Percentiles rank a stretch among this genome's conserved stretches.
phyloP scores from a whole-genome alignment of 2,797 vertebrate species.

The Tragelaphus oryx region DNA sequence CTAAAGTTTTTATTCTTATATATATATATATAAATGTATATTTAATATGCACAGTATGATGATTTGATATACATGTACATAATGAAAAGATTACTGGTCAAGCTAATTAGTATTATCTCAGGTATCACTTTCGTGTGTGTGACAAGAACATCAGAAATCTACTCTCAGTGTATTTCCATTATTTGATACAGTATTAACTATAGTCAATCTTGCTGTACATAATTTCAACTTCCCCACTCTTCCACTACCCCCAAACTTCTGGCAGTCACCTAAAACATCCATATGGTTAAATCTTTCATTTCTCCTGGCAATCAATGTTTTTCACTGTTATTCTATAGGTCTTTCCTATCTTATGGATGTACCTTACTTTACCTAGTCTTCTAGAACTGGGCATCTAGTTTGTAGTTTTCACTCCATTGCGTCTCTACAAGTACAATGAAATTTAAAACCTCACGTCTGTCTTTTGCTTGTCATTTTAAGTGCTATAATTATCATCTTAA shows the following conservation, averaged over 20 bases:
- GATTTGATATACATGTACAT: background rate
- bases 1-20: background rate
- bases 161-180: background rate
- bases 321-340: background rate
- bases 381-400: background rate
- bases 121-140: background rate
- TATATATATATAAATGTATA: background rate
- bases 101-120: background rate
- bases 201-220: background rate
- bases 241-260: background rate
- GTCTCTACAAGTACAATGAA: background rate
- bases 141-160: background rate
- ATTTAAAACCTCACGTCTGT: background rate
- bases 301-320: background rate
- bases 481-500: background rate
- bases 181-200: background rate
- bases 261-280: background rate
- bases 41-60: background rate
- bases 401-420: background rate
- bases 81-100: background rate
- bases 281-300: background rate
- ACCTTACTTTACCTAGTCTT: background rate
- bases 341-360: background rate
- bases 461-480: background rate
- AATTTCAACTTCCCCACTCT: background rate